Evolutionary conservation across 2,797 vertebrate genomes (phyloP).

Genomic region (Octomys mimax): DNA sequence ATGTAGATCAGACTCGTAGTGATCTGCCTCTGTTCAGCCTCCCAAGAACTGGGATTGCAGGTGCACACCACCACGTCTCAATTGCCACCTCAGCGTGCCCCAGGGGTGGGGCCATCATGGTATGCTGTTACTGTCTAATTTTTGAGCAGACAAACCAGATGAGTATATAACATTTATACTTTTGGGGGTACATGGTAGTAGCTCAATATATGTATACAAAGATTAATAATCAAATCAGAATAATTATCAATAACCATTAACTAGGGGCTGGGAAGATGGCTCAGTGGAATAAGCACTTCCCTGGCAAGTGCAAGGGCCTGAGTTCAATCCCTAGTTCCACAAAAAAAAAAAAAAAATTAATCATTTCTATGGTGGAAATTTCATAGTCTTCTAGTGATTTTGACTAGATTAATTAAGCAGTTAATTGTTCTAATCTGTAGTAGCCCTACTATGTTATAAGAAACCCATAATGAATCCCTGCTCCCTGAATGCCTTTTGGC

Average conservation of each 20-base stretch:
- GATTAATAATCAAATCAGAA: neutral
- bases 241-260: neutral
- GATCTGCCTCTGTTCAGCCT: too few relatives aligned
- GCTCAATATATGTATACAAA: neutral
- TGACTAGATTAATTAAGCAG: neutral
- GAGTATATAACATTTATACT: neutral
- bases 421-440: neutral
- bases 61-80: too few relatives aligned
- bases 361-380: neutral
- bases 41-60: too few relatives aligned
- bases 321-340: too few relatives aligned
- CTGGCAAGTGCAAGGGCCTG: too few relatives aligned
- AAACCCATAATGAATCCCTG: neutral
- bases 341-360: too few relatives aligned
- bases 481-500: neutral
- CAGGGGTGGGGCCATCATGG: too few relatives aligned
- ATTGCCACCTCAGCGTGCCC: too few relatives aligned
- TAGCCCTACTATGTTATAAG: neutral
- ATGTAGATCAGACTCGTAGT: too few relatives aligned
- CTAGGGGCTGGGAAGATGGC: too few relatives aligned
- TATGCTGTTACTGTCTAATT: neutral
- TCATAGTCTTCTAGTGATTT: neutral
- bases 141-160: neutral
- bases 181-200: neutral
- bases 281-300: too few relatives aligned